Conservation (phyloP, 1,140 invertebrate species). For the Sitodiplosis mosellana region DNA sequence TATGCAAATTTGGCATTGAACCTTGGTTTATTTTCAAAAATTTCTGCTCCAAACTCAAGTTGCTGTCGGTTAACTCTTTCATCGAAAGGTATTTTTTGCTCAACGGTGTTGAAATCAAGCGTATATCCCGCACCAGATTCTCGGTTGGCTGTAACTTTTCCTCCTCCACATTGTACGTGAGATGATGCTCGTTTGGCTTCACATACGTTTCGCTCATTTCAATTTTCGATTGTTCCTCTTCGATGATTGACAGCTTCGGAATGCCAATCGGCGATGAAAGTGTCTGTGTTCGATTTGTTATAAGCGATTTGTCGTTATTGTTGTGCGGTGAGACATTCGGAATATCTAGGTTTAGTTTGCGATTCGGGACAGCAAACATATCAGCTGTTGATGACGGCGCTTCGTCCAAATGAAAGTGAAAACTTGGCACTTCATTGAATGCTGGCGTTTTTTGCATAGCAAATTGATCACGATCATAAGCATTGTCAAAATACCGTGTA, state of each 20-base stretch:
- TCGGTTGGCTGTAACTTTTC: neutral
- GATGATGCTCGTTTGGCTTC: neutral
- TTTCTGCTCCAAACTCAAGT: constrained; percentile 8
- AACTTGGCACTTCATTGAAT: too few relatives aligned
- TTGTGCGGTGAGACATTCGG: too few relatives aligned
- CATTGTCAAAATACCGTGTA: too few relatives aligned
- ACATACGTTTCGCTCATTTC: neutral
- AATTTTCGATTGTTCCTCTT: neutral
- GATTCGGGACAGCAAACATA: too few relatives aligned
- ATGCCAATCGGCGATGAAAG: too few relatives aligned
- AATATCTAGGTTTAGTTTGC: too few relatives aligned
- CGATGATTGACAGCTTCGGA: neutral
- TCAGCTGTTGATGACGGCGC: too few relatives aligned
- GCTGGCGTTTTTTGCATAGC: too few relatives aligned
- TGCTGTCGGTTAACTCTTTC: constrained; percentile 14
- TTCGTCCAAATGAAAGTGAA: too few relatives aligned
- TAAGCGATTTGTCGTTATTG: too few relatives aligned
- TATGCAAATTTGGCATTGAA: constrained; percentile 23
- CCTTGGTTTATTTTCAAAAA: constrained; percentile 16
- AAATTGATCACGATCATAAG: too few relatives aligned
- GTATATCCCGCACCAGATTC: constrained; percentile 14
- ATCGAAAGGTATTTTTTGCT: constrained; percentile 22
- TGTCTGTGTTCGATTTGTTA: too few relatives aligned
- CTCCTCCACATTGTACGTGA: neutral
- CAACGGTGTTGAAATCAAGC: constrained; percentile 17